A percentile compares a stretch with the other conserved stretches of the same genome.
Evolutionary conservation across 1,140 invertebrate genomes (phyloP).

Genomic region (Halictus rubicundus): DNA sequence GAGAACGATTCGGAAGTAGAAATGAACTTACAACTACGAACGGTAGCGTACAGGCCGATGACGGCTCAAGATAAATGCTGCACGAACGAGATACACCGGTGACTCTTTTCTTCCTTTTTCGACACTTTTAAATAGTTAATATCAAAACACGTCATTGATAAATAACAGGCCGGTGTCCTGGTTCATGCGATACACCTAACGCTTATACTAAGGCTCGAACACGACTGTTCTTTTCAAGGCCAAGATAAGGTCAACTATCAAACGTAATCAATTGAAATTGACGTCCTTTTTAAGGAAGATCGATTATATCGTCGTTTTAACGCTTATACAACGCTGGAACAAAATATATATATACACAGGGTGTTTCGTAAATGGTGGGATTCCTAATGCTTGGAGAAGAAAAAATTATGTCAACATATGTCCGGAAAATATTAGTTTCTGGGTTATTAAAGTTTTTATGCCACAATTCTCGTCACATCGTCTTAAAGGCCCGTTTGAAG

Average conservation of each 20-base stretch:
- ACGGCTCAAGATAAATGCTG: not conserved
- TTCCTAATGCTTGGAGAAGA: too few species aligned
- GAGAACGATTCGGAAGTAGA: too few species aligned
- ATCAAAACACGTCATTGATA: not conserved
- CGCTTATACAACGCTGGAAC: not conserved
- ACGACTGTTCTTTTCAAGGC: not conserved
- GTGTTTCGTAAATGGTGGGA: too few species aligned
- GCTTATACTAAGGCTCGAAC: not conserved
- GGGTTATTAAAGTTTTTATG: too few species aligned
- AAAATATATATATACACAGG: not conserved
- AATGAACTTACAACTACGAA: too few species aligned
- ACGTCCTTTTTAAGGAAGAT: conserved; percentile 9
- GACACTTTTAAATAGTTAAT: not conserved
- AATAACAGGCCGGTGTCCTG: too few species aligned
- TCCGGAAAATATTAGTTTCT: too few species aligned
- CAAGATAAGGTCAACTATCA: too few species aligned
- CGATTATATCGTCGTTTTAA: not conserved
- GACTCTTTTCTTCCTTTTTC: not conserved
- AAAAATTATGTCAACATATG: too few species aligned
- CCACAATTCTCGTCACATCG: too few species aligned
- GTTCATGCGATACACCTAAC: not conserved
- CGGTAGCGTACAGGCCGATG: not conserved
- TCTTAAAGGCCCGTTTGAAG: too few species aligned
- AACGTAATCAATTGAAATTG: conserved; percentile 16
- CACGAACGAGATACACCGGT: not conserved